These are phyloP conservation scores for Caiman crocodilus DNA, from an alignment of 2,797 vertebrate species.

Conservation along the genomic window DNA sequence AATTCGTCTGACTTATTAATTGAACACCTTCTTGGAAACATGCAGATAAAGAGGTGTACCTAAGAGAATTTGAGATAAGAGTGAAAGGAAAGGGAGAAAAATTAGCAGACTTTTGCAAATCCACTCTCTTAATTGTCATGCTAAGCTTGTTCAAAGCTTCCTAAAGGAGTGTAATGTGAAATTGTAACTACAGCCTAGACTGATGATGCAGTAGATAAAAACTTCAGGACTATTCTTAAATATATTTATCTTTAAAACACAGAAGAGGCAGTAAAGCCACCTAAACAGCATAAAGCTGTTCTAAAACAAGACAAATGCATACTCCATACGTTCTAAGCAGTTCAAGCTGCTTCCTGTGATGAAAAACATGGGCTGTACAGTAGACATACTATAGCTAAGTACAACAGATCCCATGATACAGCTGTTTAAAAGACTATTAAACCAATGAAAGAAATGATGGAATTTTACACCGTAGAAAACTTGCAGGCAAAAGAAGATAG, in stretches of 20 bases:
- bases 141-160: constrained; percentile 62
- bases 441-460: constrained; percentile 78
- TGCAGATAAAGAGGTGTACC: constrained; percentile 71
- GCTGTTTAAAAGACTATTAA: constrained; percentile 74
- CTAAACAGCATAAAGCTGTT: constrained; percentile 65
- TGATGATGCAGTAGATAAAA: constrained; percentile 56
- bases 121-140: constrained; percentile 46
- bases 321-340: constrained; percentile 69
- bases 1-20: constrained; percentile 73
- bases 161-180: constrained; percentile 9
- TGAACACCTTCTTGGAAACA: constrained; percentile 77
- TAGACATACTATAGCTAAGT: constrained; percentile 64
- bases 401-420: constrained; percentile 68
- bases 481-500: constrained; percentile 58
- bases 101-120: constrained; percentile 58
- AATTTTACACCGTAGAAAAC: constrained; percentile 67
- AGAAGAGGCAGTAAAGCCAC: constrained; percentile 52
- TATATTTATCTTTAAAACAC: constrained; percentile 56
- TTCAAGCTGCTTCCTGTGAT: constrained; percentile 77
- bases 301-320: constrained; percentile 73
- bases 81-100: constrained; percentile 60
- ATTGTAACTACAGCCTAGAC: constrained; percentile 22
- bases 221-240: constrained; percentile 57
- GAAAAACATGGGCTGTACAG: constrained; percentile 66
- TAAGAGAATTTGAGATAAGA: constrained; percentile 70